Conservation (phyloP, 2,113 vertebrate species). For the Oryzias curvinotus region DNA sequence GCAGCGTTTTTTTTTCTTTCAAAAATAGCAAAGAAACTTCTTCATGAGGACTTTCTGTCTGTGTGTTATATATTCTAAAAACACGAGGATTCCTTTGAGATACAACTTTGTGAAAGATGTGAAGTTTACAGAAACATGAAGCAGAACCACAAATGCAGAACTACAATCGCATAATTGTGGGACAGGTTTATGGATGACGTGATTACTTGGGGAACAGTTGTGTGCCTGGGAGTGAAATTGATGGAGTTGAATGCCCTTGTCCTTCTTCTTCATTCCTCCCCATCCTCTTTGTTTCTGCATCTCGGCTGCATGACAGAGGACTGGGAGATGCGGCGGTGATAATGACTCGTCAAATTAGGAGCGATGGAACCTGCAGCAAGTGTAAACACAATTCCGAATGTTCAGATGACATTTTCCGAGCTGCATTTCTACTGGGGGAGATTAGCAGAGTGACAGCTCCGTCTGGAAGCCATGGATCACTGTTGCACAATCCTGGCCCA, state of each 20-base stretch:
- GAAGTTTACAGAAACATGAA: constrained; percentile 20
- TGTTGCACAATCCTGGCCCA: constrained; percentile 47
- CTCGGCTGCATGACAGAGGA: constrained; percentile 50
- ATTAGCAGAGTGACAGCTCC: constrained; percentile 73
- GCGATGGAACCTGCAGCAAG: constrained; percentile 73
- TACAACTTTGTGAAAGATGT: constrained; percentile 17
- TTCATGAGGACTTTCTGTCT: constrained; percentile 10
- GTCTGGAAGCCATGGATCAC: constrained; percentile 63
- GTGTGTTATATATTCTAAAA: constrained; percentile 17
- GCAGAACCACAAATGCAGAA: constrained; percentile 13
- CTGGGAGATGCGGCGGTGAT: constrained; percentile 66
- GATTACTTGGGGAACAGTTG: constrained; percentile 30
- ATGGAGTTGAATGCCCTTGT: constrained; percentile 54
- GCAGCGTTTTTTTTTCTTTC: constrained; percentile 38
- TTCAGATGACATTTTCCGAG: constrained; percentile 74
- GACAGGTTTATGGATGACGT: constrained; percentile 43
- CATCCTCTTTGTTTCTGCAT: constrained; percentile 47
- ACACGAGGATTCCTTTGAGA: constrained; percentile 12
- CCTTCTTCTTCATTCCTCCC: constrained; percentile 33
- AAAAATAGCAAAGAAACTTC: constrained; percentile 24
- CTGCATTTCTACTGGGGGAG: constrained; percentile 74
- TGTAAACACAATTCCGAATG: constrained; percentile 74
- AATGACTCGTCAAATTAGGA: constrained; percentile 80
- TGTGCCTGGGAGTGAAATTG: constrained; percentile 38
- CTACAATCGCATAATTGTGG: constrained; percentile 22